These are phyloP conservation scores for Rhagium mordax DNA, from an alignment of 2,888 invertebrate genomes.

Conservation along the genomic window DNA sequence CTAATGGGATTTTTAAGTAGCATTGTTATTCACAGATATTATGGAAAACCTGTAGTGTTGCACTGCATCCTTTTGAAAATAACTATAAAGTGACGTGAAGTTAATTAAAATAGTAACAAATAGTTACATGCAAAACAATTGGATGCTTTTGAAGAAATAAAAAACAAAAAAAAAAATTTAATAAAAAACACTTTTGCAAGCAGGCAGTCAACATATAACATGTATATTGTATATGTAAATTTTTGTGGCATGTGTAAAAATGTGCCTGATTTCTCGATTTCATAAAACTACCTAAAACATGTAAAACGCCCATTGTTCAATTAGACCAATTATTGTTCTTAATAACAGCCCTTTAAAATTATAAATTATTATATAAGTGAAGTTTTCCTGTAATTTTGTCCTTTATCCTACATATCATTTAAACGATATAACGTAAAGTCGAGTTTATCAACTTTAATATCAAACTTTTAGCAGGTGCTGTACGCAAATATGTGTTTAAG, in stretches of 20 bases:
- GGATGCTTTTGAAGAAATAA: no score
- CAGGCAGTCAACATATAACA: no score
- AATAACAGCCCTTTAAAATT: constrained; percentile 29
- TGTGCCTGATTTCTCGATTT: constrained; percentile 14
- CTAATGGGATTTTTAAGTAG: no score
- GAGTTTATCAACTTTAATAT: constrained; percentile 28
- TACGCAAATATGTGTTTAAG: constrained; percentile 18
- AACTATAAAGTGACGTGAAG: no score
- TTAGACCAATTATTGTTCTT: constrained; percentile 25
- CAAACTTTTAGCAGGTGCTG: constrained; percentile 28
- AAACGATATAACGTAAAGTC: constrained; percentile 19
- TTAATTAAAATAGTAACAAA: no score
- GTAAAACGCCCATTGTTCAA: constrained; percentile 23
- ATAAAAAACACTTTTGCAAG: no score
- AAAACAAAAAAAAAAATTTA: no score
- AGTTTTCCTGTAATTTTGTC: constrained; percentile 35
- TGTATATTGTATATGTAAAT: neutral
- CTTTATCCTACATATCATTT: constrained; percentile 31
- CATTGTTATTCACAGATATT: no score
- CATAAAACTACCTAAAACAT: constrained; percentile 22
- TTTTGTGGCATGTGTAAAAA: constrained; percentile 6
- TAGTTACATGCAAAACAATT: no score
- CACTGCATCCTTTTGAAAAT: no score
- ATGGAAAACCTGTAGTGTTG: no score
- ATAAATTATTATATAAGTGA: constrained; percentile 35